phyloP scores from a whole-genome alignment of 2,113 vertebrate species.

The Gallinago jamesoni region DNA sequence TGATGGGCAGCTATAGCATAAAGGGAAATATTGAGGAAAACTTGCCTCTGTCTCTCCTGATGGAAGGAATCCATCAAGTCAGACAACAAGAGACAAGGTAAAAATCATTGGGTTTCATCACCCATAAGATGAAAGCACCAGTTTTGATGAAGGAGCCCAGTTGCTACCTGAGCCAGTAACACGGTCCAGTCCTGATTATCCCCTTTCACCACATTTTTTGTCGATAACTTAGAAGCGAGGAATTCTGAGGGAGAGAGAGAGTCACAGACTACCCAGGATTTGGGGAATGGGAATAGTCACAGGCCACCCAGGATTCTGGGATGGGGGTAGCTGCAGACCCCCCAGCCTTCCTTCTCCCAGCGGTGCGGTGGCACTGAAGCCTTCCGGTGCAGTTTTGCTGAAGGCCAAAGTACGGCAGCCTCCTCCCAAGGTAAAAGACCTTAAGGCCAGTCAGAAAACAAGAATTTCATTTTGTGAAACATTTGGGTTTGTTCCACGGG shows the following conservation, averaged over 20 bases:
- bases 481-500: background rate
- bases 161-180: background rate
- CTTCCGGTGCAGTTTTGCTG: background rate
- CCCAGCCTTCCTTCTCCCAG: background rate
- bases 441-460: background rate
- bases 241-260: background rate
- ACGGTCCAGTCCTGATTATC: too few relatives aligned
- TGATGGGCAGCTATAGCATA: accelerated
- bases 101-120: background rate
- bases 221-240: background rate
- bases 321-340: background rate
- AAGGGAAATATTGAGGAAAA: background rate
- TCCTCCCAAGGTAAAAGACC: background rate
- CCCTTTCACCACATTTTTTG: background rate
- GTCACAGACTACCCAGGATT: background rate
- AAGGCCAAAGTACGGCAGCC: background rate
- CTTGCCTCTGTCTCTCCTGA: background rate
- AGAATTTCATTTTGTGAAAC: constrained; percentile 11
- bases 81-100: background rate
- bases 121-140: accelerated
- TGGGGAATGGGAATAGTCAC: background rate
- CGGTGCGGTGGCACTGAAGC: accelerated
- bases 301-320: background rate
- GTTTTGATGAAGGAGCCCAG: background rate
- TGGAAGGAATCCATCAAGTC: background rate